phyloP scores from a whole-genome alignment of 2,113 vertebrate species.

The Eulemur macaco region DNA sequence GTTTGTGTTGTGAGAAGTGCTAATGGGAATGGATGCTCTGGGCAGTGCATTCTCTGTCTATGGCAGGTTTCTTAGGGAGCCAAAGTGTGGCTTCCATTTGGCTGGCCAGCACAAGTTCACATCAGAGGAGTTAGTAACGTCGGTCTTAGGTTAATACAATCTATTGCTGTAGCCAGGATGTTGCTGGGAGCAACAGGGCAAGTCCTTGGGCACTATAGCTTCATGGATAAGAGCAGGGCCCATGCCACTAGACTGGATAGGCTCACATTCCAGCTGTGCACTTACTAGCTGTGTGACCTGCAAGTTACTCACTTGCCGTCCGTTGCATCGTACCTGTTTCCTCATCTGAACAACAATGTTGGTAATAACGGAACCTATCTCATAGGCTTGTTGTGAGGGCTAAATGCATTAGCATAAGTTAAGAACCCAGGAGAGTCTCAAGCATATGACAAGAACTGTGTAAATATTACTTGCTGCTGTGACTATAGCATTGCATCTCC shows the following conservation, averaged over 20 bases:
- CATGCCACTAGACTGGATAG: not conserved
- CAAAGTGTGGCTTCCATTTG: not conserved
- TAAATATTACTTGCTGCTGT: not conserved
- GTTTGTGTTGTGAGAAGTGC: not conserved
- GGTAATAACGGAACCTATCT: not conserved
- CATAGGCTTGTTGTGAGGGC: not conserved
- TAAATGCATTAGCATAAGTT: not conserved
- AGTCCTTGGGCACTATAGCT: not conserved
- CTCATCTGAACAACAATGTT: not conserved
- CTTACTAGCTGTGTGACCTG: not conserved
- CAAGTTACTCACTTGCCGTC: not conserved
- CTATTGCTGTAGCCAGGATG: not conserved
- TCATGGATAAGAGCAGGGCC: not conserved
- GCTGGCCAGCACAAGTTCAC: not conserved
- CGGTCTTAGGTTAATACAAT: not conserved
- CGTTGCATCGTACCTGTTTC: not conserved
- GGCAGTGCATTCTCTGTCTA: not conserved
- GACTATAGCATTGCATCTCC: not conserved
- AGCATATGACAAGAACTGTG: not conserved
- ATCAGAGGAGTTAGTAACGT: not conserved
- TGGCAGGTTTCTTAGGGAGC: not conserved
- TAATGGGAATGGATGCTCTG: not conserved
- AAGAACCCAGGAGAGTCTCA: not conserved
- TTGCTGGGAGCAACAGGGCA: not conserved
- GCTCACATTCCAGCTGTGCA: not conserved